A percentile compares a stretch with the other conserved stretches of the same genome.
Conservation (phyloP, 2,888 invertebrate species). For the Platycheirus rosarum region DNA sequence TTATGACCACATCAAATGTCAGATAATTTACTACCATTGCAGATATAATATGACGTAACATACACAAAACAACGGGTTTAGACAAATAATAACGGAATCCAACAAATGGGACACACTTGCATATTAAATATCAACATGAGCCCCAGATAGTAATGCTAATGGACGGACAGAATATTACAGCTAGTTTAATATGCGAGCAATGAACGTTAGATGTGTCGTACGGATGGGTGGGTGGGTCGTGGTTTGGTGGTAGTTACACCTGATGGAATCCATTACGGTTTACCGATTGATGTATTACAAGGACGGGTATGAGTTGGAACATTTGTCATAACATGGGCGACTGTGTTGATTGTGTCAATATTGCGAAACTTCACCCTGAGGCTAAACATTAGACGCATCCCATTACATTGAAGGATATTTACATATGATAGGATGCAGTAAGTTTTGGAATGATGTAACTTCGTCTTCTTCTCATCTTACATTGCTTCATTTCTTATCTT, state of each 20-base stretch:
- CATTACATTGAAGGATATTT: slow-evolving; percentile 11
- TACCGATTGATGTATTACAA: slow-evolving; percentile 72
- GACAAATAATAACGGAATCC: slow-evolving; percentile 52
- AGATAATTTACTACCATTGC: slow-evolving; percentile 75
- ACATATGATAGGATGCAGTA: slow-evolving; percentile 11
- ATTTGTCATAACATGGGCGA: slow-evolving; percentile 69
- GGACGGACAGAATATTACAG: slow-evolving; percentile 30
- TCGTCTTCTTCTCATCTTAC: no score
- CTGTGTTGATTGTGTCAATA: slow-evolving; percentile 73
- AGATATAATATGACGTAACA: slow-evolving; percentile 13
- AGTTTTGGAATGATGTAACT: background rate
- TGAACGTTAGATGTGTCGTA: slow-evolving; percentile 11
- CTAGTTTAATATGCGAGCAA: slow-evolving; percentile 12
- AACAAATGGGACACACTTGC: slow-evolving; percentile 66
- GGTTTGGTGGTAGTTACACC: slow-evolving; percentile 16
- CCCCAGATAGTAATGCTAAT: slow-evolving; percentile 23
- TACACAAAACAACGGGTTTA: slow-evolving; percentile 44
- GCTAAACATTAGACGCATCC: slow-evolving; percentile 6
- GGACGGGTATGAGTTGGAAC: slow-evolving; percentile 62
- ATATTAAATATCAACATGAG: slow-evolving; percentile 68
- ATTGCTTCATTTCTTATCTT: slow-evolving; percentile 21
- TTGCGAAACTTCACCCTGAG: slow-evolving; percentile 59
- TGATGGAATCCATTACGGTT: slow-evolving; percentile 68
- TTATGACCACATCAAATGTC: slow-evolving; percentile 76
- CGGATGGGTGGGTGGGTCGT: background rate